A percentile compares a stretch with the other conserved stretches of the same genome.
phyloP scores from a whole-genome alignment of 2,113 vertebrate species.

The Leptosomus discolor region DNA sequence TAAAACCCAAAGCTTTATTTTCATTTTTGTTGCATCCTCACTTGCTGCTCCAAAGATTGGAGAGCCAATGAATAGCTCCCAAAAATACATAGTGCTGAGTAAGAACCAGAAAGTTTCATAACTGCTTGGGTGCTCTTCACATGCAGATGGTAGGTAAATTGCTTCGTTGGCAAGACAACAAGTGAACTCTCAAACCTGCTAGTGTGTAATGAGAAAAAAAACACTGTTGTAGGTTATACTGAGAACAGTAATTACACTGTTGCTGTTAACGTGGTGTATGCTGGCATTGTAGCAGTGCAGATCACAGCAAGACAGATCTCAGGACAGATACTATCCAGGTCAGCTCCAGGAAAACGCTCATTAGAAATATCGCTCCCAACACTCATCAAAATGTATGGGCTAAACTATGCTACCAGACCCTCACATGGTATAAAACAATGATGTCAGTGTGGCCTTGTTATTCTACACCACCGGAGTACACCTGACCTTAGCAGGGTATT shows the following conservation, averaged over 20 bases:
- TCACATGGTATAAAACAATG: not conserved
- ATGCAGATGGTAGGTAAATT: not conserved
- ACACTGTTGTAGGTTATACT: not conserved
- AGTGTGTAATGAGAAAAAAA: not conserved
- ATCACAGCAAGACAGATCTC: not conserved
- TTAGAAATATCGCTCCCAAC: not conserved
- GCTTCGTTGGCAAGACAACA: not conserved
- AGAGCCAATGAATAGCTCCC: not conserved
- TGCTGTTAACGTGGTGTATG: not conserved
- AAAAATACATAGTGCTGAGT: not conserved
- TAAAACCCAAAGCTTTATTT: not conserved
- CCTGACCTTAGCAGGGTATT: not conserved
- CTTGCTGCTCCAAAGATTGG: not conserved
- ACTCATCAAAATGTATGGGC: not conserved
- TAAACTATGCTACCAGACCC: not conserved
- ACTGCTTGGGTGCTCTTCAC: not conserved
- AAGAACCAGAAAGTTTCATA: not conserved
- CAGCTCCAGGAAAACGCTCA: not conserved
- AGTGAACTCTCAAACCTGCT: not conserved
- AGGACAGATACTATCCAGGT: not conserved
- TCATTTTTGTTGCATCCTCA: not conserved
- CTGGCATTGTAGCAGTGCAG: not conserved
- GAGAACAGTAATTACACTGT: not conserved
- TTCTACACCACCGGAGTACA: not conserved
- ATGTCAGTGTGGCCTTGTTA: not conserved